These are phyloP conservation scores for Pogona vitticeps DNA, from an alignment of 2,113 vertebrate genomes.

Conservation along the genomic window DNA sequence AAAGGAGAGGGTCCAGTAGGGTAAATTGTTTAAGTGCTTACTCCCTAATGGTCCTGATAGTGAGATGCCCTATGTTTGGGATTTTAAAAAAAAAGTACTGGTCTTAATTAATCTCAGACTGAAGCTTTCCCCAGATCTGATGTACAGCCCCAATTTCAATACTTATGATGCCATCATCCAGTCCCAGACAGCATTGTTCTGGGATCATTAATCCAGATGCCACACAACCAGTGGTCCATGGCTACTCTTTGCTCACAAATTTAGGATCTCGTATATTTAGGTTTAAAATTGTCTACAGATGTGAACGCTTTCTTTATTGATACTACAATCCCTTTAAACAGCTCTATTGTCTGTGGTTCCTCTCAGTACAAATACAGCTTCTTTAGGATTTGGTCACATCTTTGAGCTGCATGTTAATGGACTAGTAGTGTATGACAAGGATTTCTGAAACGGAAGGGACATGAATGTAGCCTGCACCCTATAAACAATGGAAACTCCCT, in stretches of 20 bases:
- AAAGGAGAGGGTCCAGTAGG: too few relatives aligned
- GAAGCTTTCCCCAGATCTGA: too few relatives aligned
- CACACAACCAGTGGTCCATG: background rate
- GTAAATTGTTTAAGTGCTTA: too few relatives aligned
- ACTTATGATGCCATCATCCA: background rate
- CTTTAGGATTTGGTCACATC: background rate
- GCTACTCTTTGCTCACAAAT: background rate
- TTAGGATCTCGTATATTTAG: too few relatives aligned
- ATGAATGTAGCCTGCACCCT: background rate
- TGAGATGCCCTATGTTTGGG: too few relatives aligned
- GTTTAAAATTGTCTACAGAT: background rate
- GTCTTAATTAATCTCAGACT: too few relatives aligned
- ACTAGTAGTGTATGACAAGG: background rate
- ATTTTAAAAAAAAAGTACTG: too few relatives aligned
- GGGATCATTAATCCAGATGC: too few relatives aligned
- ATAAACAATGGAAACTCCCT: slow-evolving; percentile 14
- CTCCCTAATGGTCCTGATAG: too few relatives aligned
- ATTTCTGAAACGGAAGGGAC: background rate
- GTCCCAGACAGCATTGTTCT: background rate
- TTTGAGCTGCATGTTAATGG: background rate
- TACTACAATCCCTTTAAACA: background rate
- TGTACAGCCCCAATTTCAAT: too few relatives aligned
- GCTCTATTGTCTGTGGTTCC: background rate
- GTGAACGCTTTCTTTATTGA: background rate
- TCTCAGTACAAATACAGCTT: background rate